Base-by-base conservation (phyloP, 2,888 invertebrate species). In the Arge pagana region DNA sequence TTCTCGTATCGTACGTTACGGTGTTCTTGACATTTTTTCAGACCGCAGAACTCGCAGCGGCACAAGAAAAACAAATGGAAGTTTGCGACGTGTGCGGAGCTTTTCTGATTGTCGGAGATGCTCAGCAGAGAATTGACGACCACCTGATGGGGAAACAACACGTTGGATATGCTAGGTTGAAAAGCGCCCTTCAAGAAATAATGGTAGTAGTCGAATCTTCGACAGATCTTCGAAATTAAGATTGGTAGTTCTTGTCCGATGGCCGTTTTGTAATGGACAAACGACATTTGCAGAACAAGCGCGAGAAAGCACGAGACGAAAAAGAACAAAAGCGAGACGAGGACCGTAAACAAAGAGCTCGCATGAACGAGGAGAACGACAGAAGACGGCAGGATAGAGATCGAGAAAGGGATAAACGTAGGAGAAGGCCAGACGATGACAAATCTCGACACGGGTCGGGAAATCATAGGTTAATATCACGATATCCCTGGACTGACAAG, bases 111-210 rank as follows among this genome's bases (percentile, higher is more conserved):
- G 95, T 98, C 6, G 97, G 96, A 6, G 98, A 99, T 79, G 98
- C 97, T 2, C 97, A 96, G 70, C 96, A 96, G 71, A 84, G 99
- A 54, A 93, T 98, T 52, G 97, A 98, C 68, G 98, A 99, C 76
- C 98, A 99, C 80, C 80, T 98, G 51, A 94, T 93, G 83, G 99
- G 98, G 23, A 99, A 99, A 80, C 98, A 98, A 77, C 99, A 99
- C 80, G 89, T 96, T 58, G 98, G 98, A 71, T 94, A 84, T 80
- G 87, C 86, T 3, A 79, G 82, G 63, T 77, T 87, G 33, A 80
- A 82, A 52, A 77, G 78, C 57, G 82, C 82, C 28, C 72, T 83
- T 28, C 82, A 83, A 61, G 83, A 83, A 68, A 80, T 83, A 24
- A 76, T 78, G 77, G 81, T 81, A 66, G 45, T n/a, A n/a, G n/a